Conservation (phyloP, 2,113 vertebrate genomes). For the Pygoscelis adeliae region DNA sequence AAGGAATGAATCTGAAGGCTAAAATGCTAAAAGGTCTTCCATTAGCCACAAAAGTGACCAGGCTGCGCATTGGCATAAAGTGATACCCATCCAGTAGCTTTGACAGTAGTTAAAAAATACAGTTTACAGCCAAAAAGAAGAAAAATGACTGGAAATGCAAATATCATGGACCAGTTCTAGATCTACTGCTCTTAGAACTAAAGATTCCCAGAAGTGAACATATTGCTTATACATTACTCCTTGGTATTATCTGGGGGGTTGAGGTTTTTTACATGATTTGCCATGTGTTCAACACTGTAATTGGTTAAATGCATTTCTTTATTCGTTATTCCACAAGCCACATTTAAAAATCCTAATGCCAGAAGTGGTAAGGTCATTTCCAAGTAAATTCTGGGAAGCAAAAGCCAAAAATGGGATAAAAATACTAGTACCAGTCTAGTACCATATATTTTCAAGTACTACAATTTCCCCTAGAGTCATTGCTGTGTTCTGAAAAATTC, state of each 20-base stretch:
- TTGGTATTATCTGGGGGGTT: neutral
- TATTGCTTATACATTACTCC: neutral
- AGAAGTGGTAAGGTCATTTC: neutral
- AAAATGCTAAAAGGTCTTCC: neutral
- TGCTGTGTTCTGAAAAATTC: neutral
- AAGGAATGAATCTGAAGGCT: neutral
- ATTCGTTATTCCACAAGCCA: slow-evolving; percentile 33
- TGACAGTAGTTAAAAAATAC: neutral
- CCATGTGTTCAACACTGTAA: neutral
- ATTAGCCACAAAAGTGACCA: neutral
- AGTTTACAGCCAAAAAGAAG: neutral
- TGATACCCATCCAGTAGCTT: neutral
- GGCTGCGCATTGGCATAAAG: neutral
- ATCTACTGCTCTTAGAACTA: neutral
- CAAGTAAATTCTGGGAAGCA: neutral
- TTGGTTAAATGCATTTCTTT: slow-evolving; percentile 22
- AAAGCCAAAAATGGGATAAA: neutral
- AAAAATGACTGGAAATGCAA: neutral
- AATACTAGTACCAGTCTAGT: neutral
- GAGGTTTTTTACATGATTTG: slow-evolving; percentile 14
- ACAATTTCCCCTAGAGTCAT: neutral
- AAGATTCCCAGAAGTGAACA: neutral
- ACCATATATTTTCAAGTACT: neutral
- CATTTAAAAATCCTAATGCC: neutral
- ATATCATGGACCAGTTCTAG: neutral